phyloP scores from a whole-genome alignment of 92 coral and sea anemone genomes.

The Ricordea florida region DNA sequence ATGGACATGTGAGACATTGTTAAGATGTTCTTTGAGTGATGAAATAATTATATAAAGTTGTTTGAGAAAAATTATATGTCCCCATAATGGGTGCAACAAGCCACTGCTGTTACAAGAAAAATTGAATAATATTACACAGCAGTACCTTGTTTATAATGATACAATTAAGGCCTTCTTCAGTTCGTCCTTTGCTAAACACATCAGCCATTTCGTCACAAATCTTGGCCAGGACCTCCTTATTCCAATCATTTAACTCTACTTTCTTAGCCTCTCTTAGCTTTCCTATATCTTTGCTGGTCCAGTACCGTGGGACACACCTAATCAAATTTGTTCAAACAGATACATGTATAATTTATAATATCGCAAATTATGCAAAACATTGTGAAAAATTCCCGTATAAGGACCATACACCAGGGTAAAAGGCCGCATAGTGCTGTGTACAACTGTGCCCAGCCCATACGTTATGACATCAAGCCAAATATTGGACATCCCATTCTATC shows the following conservation, averaged over 20 bases:
- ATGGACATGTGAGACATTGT: too few species aligned
- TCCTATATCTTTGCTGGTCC: slow-evolving; percentile 79
- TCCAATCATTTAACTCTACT: slow-evolving; percentile 86
- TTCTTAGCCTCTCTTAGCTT: slow-evolving; percentile 84
- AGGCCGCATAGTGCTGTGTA: too few species aligned
- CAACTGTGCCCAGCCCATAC: too few species aligned
- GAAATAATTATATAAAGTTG: too few species aligned
- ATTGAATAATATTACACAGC: too few species aligned
- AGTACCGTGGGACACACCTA: slow-evolving; percentile 95
- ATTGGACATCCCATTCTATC: too few species aligned
- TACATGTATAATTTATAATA: not conserved
- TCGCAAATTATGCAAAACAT: not conserved
- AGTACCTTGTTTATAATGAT: slow-evolving; percentile 84
- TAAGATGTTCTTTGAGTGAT: too few species aligned
- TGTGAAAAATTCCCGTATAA: too few species aligned
- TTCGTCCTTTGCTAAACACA: slow-evolving; percentile 77
- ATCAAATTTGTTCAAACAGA: not conserved
- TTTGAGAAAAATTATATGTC: too few species aligned
- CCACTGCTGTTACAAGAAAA: not conserved
- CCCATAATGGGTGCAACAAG: too few species aligned
- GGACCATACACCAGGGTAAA: too few species aligned
- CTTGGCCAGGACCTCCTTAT: slow-evolving; percentile 68
- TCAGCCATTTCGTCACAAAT: slow-evolving; percentile 55
- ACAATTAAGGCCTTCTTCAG: slow-evolving; percentile 81
- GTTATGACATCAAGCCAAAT: too few species aligned